A percentile compares a stretch with the other conserved stretches of the same genome.
Evolutionary conservation across 2,797 vertebrate genomes (phyloP).

Genomic region (Chloroceryle inda): DNA sequence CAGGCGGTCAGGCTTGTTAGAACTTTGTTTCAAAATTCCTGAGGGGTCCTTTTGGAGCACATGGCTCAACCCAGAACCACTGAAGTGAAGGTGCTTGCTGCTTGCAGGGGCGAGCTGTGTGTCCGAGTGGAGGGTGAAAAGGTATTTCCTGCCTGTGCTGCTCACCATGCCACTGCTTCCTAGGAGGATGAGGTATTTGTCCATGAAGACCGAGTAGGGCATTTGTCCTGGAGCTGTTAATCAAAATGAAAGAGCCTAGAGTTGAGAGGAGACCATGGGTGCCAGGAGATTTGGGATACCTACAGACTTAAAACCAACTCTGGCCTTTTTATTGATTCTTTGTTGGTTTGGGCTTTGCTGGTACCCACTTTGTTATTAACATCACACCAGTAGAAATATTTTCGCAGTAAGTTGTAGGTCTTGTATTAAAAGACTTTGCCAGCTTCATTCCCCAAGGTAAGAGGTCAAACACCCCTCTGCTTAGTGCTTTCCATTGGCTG

Average conservation of each 20-base stretch:
- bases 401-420: neutral
- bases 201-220: neutral
- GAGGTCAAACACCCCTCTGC: conserved; percentile 13
- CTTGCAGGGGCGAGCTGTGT: rapidly evolving
- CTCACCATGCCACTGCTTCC: neutral
- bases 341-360: neutral
- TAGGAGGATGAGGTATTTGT: neutral
- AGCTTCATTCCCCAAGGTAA: neutral
- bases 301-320: neutral
- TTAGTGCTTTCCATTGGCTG: neutral
- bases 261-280: neutral
- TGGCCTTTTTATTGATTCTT: neutral
- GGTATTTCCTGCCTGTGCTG: neutral
- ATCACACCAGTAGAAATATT: neutral
- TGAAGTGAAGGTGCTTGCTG: neutral
- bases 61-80: neutral
- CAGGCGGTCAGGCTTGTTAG: rapidly evolving
- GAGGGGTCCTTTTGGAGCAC: neutral
- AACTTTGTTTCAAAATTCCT: neutral
- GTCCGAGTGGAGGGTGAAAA: neutral
- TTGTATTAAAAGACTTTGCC: neutral
- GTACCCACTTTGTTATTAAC: neutral
- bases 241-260: neutral
- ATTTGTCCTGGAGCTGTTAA: neutral
- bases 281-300: rapidly evolving